Base-by-base conservation (phyloP, 1,140 invertebrate species). In the Ostrea denselamellosa region DNA sequence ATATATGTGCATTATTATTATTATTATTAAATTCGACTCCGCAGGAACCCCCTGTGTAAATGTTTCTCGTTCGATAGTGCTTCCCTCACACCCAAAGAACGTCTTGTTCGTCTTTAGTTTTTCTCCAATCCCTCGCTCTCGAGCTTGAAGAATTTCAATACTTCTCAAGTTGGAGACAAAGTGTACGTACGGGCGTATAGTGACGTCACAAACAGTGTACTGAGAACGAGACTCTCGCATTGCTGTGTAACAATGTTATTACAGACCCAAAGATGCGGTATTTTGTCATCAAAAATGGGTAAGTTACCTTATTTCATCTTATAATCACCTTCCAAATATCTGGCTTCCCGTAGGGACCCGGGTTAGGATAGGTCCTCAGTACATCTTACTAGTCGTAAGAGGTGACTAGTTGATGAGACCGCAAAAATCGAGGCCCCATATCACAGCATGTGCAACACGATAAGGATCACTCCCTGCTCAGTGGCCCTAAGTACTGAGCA, bases 121-220 rank as follows among this genome's bases (percentile, higher is more conserved):
- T 85, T 58, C 9, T 19, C 56, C 12, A 56, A 83, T 68, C 53
- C 58, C 3, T 17, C 25, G 19, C 56, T 83, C 62, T 54, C 77
- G 14, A 7, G 86, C 44, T 19, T 25, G 10, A 56, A 65, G 52
- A 25, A 83, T 71, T 25, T 28, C 3, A 17, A 62, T 19, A 86
- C 8, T 34, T 53, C 81, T 19, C 83, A 77, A 51, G 22, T 89
- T n/a, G 90, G 90, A 8, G 25, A 77, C 9, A 71, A 90, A 14
- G 81, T 89, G 10, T 90, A 90, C 19, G 90, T 90, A 22, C 86
- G 88, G 44, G 86, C 88, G 5, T 85, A 85, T 44, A 90, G 88
- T 8, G 58, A 52, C 34, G 62, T 88, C 25, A 65, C 52, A 0
- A 65, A 88, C 25, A 85, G 85, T 58, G 68, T 71, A 12, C 44